Base-by-base conservation (phyloP, 1,140 invertebrate genomes). In the Pteromalus puparum region DNA sequence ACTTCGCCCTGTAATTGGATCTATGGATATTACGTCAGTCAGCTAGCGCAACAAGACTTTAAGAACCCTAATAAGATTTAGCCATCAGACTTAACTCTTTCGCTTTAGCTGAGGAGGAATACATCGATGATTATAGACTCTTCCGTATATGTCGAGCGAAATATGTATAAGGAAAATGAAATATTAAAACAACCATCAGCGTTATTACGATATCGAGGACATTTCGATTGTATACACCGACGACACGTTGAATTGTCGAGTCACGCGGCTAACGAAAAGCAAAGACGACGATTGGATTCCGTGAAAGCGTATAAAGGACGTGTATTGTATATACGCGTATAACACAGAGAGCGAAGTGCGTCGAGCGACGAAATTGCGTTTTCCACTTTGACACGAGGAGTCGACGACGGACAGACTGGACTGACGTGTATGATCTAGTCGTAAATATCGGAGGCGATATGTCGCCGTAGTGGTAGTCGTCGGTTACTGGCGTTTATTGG, bases 351-450 rank as follows among this genome's bases (percentile, higher is more conserved):
- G 30, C 30, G 30, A 34, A 42, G 38, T 42, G 65, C 24, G 65
- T 67, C 65, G 9, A 67, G 2, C 67, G 12, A 70, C 67, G 67
- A 70, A 70, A 70, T 70, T 70, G 67, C 28, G 67, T 70, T 70
- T 70, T 13, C 18, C 28, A 70, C 21, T 61, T 61, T 61, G 53
- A 61, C 53, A 18, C 15, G 53, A 2, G 5, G 21, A 61, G 53
- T 61, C 21, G 53, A 61, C 18, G 18, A 18, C 15, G 53, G 53
- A 18, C 15, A n/a, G 12, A 26, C 26, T 13, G 65, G 24, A 70
- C n/a, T 70, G 67, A 70, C 67, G 67, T 30, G 67, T 30, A 70
- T 70, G 10, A 70, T 70, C 67, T 70, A 70, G 67, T 70, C 67
- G 9, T 70, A 70, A 70, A 70, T 70, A 70, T 70, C 67, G 67